Base-by-base conservation (phyloP, 2,888 invertebrate genomes). In the Cheilosia variabilis region DNA sequence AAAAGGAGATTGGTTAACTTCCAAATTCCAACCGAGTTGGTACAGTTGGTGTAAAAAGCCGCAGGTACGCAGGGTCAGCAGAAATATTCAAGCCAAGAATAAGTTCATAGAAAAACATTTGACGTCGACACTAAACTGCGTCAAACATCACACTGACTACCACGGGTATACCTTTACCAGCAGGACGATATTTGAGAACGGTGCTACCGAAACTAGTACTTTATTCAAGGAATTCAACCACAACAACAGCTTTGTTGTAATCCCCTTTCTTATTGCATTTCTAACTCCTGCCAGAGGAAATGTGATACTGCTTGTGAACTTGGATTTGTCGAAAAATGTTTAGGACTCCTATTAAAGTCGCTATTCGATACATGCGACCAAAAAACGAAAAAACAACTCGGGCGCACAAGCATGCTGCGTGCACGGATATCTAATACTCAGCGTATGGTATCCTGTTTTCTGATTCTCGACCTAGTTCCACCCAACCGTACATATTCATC, bases 341-440 rank as follows among this genome's bases (percentile, higher is more conserved):
- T 57, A 34, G 57, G 50, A 17, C 53, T 60, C 53, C 60, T 45
- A 45, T 75, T 37, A 52, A 68, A 47, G 47, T 53, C 53, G 81
- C 81, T 60, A 76, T 37, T 55, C 71, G 76, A 82, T 82, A 82
- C 37, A 47, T 10, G 24, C n/a, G 19, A 27, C 5, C 5, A 9
- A 10, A 31, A 41, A 19, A 34, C 19, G 22, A 37, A 37, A 45
- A 22, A 66, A 62, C 13, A 50, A 63, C 55, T 57, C 27, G 37
- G 22, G 55, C 45, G 47, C 19, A 34, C 60, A 57, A 63, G 57
- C 43, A 69, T 31, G 9, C 17, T 6, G 63, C 75, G 69, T 63
- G 65, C 66, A 60, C 71, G 77, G 77, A 77, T 31, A 77, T 77
- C 58, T 60, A 77, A 82, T 82, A 76, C 69, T 47, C 15, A 34